Evolutionary conservation across 2,888 invertebrate genomes (phyloP).

Genomic region (Drosophila neutralis): DNA sequence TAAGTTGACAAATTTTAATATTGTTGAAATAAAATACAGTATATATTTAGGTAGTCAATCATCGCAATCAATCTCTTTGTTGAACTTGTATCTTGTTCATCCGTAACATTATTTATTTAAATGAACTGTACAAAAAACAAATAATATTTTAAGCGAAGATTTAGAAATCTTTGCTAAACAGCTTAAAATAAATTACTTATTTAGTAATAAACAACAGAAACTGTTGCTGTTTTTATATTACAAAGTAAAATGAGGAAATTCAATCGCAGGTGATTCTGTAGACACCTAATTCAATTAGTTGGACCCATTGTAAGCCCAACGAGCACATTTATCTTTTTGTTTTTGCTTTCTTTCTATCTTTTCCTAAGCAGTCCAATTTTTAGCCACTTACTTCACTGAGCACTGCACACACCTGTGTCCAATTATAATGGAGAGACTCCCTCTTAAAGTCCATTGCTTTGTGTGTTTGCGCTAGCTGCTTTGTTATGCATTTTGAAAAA

Average conservation of each 20-base stretch:
- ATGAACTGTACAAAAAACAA: neutral
- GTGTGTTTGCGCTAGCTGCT: conserved; percentile 28
- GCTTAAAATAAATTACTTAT: neutral
- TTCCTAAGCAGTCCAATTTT: conserved; percentile 33
- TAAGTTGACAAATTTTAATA: neutral
- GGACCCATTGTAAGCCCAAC: conserved; percentile 45
- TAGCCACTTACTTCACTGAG: conserved; percentile 25
- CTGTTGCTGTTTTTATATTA: neutral
- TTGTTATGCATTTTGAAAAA: conserved; percentile 29
- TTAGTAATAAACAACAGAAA: neutral
- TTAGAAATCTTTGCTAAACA: neutral
- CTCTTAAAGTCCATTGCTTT: conserved; percentile 14
- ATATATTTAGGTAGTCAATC: neutral
- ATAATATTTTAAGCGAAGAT: neutral
- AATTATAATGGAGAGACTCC: conserved; percentile 13
- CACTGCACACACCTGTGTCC: conserved; percentile 62
- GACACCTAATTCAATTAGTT: conserved; percentile 34
- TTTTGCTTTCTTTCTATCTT: conserved; percentile 9
- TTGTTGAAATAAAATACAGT: neutral
- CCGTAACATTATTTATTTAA: neutral
- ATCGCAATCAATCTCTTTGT: no score
- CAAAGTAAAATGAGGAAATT: neutral
- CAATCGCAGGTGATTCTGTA: neutral
- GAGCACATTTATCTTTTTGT: conserved; percentile 58
- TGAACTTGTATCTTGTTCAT: neutral